These are phyloP conservation scores for Onychostruthus taczanowskii DNA, from an alignment of 2,113 vertebrate genomes.

Conservation along the genomic window DNA sequence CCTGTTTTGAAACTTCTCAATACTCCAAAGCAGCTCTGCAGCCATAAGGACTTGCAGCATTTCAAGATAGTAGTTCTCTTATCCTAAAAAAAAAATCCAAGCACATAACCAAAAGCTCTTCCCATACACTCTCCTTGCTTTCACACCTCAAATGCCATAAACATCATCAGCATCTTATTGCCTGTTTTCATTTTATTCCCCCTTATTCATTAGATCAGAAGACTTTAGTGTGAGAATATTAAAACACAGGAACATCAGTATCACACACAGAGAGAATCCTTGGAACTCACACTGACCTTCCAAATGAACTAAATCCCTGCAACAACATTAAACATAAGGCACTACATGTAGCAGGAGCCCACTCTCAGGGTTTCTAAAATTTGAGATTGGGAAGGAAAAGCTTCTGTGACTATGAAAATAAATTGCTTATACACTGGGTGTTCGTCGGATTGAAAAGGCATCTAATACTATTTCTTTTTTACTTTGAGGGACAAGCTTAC, in stretches of 20 bases:
- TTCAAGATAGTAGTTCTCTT: neutral
- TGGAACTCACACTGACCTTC: neutral
- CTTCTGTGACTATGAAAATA: neutral
- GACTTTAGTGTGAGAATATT: neutral
- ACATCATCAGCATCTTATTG: neutral
- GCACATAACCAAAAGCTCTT: neutral
- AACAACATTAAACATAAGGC: neutral
- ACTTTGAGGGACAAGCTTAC: neutral
- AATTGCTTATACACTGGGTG: neutral
- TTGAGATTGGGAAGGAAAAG: neutral
- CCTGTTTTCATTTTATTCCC: neutral
- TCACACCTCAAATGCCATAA: neutral
- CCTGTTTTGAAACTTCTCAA: neutral
- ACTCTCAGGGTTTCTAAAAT: neutral
- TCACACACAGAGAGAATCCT: neutral
- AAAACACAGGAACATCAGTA: neutral
- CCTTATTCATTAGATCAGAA: neutral
- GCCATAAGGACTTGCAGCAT: neutral
- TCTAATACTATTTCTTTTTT: neutral
- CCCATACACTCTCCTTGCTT: neutral
- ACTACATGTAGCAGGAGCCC: rapidly evolving
- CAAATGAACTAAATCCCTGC: neutral
- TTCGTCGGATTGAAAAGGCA: neutral
- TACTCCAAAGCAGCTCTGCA: neutral
- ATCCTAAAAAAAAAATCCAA: neutral